Percentiles rank a stretch among this genome's conserved stretches.
Evolutionary conservation across 2,797 vertebrate genomes (phyloP).

Genomic region (Platalea minor): DNA sequence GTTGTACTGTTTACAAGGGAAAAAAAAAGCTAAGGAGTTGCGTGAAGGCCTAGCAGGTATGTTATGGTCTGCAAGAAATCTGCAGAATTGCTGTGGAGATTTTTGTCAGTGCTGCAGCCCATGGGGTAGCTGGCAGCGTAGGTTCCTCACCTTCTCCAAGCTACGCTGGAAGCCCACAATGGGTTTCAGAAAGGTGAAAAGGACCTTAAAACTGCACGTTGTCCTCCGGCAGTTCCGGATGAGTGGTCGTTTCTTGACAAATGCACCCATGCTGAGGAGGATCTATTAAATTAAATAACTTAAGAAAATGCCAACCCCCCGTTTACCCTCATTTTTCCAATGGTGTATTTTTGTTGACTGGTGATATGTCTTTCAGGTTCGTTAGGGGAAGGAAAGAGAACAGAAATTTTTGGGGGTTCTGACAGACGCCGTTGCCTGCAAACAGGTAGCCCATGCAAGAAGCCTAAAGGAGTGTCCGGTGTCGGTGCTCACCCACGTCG

Average conservation of each 20-base stretch:
- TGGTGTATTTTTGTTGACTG: background rate
- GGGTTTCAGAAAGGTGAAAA: background rate
- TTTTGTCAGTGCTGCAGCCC: background rate
- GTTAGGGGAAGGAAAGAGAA: background rate
- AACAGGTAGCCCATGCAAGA: background rate
- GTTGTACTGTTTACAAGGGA: background rate
- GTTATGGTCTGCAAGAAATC: background rate
- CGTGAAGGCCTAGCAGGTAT: background rate
- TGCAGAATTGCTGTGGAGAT: background rate
- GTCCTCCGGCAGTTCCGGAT: background rate
- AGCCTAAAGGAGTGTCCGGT: background rate
- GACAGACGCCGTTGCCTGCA: background rate
- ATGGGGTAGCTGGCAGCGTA: too few relatives aligned
- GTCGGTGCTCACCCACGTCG: background rate
- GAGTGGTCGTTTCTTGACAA: background rate
- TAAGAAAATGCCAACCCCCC: background rate
- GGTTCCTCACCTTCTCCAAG: background rate
- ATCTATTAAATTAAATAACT: background rate
- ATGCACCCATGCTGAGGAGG: background rate
- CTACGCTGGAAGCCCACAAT: background rate
- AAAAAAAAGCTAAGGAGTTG: background rate
- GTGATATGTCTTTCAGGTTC: background rate
- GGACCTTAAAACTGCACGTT: background rate
- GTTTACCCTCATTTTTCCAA: background rate
- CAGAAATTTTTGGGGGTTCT: background rate